Base-by-base conservation (phyloP, 2,888 invertebrate species). In the Volucella inanis region DNA sequence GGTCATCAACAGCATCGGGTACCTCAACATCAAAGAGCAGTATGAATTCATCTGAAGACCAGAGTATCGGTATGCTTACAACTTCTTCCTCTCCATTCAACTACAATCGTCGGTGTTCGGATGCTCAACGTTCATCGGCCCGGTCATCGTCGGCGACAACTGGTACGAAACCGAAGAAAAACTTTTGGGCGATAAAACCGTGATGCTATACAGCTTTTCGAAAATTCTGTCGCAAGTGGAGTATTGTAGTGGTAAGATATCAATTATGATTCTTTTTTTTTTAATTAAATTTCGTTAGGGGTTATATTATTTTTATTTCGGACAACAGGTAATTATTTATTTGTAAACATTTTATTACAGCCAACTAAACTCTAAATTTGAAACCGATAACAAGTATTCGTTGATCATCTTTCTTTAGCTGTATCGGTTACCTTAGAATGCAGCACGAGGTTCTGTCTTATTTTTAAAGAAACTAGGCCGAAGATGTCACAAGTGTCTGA, bases 171-270 rank as follows among this genome's bases (percentile, higher is more conserved):
- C 91, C 91, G 87, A 92, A 92, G 88, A 92, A 91, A 88, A 91
- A 90, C 87, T 92, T 92, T 88, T 92, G 92, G 92, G 90, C 91
- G 88, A 90, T 91, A 91, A 92, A 92, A 89, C 92, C 92, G 91
- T 92, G 92, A 92, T 92, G 91, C 90, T 90, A 89, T 88, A 90
- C 90, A 89, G 89, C 90, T 59, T 87, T 91, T 88, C 89, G 90
- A 88, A 90, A 89, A 75, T 88, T 91, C 87, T 89, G 88, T 89
- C 90, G 89, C 71, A 90, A 90, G 89, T 90, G 90, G 90, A 91
- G 90, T 89, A 89, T 91, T 88, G 89, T 92, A 88, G 90, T 92
- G 91, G 91, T 91, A 88, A 91, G 92, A 90, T 64, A 31, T 31
- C 31, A 4, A 1, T 31, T 31, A 1, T 4, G 0, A 31, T 31